These are phyloP conservation scores for Nephrocerus scutellatus DNA, from an alignment of 2,888 invertebrate species.

Conservation along the genomic window DNA sequence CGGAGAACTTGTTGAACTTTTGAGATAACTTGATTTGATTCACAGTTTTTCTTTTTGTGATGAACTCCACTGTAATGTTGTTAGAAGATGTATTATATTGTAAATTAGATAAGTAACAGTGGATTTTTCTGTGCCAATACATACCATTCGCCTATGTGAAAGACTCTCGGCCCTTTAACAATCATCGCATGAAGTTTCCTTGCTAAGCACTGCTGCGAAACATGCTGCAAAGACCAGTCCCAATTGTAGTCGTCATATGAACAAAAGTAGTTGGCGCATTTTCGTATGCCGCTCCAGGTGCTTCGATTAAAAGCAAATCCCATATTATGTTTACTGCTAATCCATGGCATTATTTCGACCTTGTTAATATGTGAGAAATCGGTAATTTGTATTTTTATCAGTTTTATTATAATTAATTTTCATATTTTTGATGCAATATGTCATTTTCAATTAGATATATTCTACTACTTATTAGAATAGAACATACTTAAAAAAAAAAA, in stretches of 20 bases:
- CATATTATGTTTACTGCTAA: constrained; percentile 98
- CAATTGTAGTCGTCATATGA: constrained; percentile 98
- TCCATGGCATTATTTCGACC: constrained; percentile 91
- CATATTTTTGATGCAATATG: too few relatives aligned
- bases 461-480: too few relatives aligned
- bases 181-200: constrained; percentile 79
- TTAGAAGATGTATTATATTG: constrained; percentile 79
- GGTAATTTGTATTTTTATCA: too few relatives aligned
- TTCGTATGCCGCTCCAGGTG: constrained; percentile 78
- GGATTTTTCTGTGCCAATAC: constrained; percentile 26
- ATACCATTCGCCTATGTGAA: constrained; percentile 98
- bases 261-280: constrained; percentile 81
- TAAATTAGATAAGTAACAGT: constrained; percentile 27
- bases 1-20: constrained; percentile 74
- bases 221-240: constrained; percentile 95
- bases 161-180: constrained; percentile 87
- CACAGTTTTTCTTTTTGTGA: constrained; percentile 88
- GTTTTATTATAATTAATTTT: too few relatives aligned
- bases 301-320: constrained; percentile 91
- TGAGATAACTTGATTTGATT: constrained; percentile 74
- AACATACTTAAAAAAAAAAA: too few relatives aligned
- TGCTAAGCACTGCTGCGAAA: constrained; percentile 75
- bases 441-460: too few relatives aligned
- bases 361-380: too few relatives aligned
- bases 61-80: constrained; percentile 76